Evolutionary conservation across 2,888 invertebrate species (phyloP), one percentile per base, ranked within the genome.

Genomic region (Protonemura montana): DNA sequence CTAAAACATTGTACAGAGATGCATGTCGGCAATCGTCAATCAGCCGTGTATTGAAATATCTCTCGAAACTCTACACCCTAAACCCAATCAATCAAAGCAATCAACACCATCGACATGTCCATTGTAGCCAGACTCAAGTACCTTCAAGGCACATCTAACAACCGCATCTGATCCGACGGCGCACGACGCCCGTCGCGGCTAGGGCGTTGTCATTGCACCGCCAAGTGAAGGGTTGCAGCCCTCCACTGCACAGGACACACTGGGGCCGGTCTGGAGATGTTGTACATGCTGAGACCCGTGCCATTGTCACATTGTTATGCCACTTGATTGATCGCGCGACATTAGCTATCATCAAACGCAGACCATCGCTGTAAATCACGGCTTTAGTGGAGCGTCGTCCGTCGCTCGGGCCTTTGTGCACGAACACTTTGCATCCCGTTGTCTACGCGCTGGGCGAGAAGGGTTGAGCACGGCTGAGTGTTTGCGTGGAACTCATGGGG

Each of bases 281-380:
- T 35, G 35, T 35, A 10, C 35, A 10, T 10, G 10, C 59, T 59
- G 59, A 78, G 27, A 26, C 10, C 21, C 6, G n/a, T 78, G 78
- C 78, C 28, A 10, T 78, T 78, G 78, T 78, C 78, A 78, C 78
- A 10, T 78, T 26, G 27, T n/a, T 28, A 76, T 26, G 28, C 78
- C 27, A 26, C 27, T 10, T 78, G 78, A 78, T 78, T 78, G 78
- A 78, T 78, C 2, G 26, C 59, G 59, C 59, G 59, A 59, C 59
- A 59, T 59, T 59, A 59, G 59, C 78, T 25, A 78, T 78, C 78
- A 78, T 78, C 82, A 82, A 82, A 82, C 82, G 29, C 82, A 82
- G 27, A 5, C 82, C 13, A 82, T 16, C 29, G 13, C 29, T 6
- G 82, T 82, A 82, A 35, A 29, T 82, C 82, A 82, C 16, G n/a